phyloP scores from a whole-genome alignment of 2,888 invertebrate species.

The Calameuta pallipes region DNA sequence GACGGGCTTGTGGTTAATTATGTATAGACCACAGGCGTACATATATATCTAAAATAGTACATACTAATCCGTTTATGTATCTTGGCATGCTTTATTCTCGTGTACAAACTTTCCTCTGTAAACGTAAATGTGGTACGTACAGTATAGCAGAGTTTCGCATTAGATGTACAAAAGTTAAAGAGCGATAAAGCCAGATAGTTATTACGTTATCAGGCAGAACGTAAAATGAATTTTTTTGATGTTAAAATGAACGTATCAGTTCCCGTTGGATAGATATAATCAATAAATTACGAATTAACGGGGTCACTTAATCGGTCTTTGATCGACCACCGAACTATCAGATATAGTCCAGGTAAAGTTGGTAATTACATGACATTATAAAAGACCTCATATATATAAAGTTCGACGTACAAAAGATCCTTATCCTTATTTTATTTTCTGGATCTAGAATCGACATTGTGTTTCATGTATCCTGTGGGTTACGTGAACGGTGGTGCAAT shows the following conservation, averaged over 20 bases:
- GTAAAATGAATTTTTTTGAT: not conserved
- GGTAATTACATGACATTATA: not conserved
- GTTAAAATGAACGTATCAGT: not conserved
- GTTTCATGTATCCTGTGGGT: not conserved
- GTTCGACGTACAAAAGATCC: not conserved
- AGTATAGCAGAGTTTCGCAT: not conserved
- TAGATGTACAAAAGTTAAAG: not conserved
- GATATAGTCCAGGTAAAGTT: not conserved
- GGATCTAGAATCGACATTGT: not conserved
- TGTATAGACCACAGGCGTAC: not conserved
- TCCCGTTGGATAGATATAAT: not conserved
- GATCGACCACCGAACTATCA: not conserved
- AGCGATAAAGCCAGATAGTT: not conserved
- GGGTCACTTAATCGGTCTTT: not conserved
- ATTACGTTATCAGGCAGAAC: not conserved
- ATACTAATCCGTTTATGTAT: not conserved
- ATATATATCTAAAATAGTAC: not conserved
- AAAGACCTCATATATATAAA: not conserved
- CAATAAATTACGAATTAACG: not conserved
- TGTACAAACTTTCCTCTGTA: not conserved
- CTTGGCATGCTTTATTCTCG: not conserved
- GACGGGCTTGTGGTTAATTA: not conserved
- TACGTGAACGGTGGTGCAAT: slow-evolving; percentile 15
- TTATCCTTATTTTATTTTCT: not conserved
- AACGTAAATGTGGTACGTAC: not conserved